Conservation (phyloP, 2,797 vertebrate genomes). For the Lycodopsis pacificus region DNA sequence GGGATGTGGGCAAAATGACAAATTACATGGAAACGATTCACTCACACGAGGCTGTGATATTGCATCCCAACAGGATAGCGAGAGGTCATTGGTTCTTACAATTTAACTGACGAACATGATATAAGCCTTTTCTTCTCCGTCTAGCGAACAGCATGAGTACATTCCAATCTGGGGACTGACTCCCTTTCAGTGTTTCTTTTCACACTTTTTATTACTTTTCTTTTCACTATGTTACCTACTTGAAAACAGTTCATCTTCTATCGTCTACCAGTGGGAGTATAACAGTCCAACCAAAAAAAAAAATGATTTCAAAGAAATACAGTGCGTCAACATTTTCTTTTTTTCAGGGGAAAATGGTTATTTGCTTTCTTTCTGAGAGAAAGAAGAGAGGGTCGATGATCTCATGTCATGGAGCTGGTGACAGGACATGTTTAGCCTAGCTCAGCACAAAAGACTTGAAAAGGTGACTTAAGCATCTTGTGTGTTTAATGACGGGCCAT, state of each 20-base stretch:
- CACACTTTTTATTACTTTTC: not conserved
- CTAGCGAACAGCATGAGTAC: not conserved
- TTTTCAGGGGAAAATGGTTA: not conserved
- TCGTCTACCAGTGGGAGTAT: not conserved
- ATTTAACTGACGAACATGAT: slow-evolving; percentile 30
- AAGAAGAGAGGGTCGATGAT: not conserved
- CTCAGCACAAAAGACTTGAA: not conserved
- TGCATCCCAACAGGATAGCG: slow-evolving; percentile 14
- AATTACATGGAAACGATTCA: slow-evolving; percentile 29
- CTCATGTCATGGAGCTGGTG: not conserved
- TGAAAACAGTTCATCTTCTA: not conserved
- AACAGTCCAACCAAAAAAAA: not conserved
- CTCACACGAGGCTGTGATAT: slow-evolving; percentile 39
- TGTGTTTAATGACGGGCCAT: no score
- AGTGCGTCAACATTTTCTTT: not conserved
- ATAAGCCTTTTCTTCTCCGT: slow-evolving; percentile 35
- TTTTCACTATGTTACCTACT: not conserved
- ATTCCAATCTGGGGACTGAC: slow-evolving; percentile 3
- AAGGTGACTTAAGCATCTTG: no score
- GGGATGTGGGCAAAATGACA: slow-evolving; percentile 19
- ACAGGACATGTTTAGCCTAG: not conserved
- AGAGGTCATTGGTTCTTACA: slow-evolving; percentile 37
- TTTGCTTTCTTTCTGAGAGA: not conserved
- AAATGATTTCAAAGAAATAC: not conserved
- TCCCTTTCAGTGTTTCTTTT: slow-evolving; percentile 1